Percentiles rank a stretch among this genome's conserved stretches.
Conservation (phyloP, 1,140 invertebrate genomes). For the Meloidogyne chitwoodi region DNA sequence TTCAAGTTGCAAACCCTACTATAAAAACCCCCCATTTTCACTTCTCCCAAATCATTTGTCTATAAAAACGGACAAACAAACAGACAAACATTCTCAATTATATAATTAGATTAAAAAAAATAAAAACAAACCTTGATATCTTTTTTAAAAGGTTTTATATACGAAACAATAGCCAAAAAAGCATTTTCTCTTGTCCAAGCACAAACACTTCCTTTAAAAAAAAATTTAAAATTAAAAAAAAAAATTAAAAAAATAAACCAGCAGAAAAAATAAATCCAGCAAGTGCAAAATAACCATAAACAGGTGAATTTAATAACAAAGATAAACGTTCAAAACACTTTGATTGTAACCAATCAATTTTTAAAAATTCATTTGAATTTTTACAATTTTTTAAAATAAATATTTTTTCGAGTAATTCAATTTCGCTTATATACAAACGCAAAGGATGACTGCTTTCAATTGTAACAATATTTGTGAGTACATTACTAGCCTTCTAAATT, state of each 20-base stretch:
- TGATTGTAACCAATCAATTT: slow-evolving; percentile 23
- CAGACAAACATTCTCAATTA: no score
- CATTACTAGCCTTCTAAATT: background rate
- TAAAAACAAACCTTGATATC: slow-evolving; percentile 15
- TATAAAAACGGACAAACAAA: no score
- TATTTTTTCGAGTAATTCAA: background rate
- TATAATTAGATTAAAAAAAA: no score
- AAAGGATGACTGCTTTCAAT: background rate
- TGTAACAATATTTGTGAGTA: background rate
- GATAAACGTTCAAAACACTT: slow-evolving; percentile 20
- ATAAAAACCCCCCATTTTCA: no score
- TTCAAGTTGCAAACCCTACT: no score
- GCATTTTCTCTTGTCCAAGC: slow-evolving; percentile 34
- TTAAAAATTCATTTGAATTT: background rate
- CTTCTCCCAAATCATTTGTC: no score
- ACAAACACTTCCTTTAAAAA: slow-evolving; percentile 26
- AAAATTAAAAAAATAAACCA: background rate
- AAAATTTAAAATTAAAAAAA: background rate
- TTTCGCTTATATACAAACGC: background rate
- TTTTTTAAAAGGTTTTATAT: slow-evolving; percentile 27
- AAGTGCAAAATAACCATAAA: slow-evolving; percentile 18
- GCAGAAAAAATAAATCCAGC: slow-evolving; percentile 32
- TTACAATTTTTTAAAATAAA: background rate
- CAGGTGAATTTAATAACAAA: slow-evolving; percentile 18
- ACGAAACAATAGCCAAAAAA: slow-evolving; percentile 20